A percentile compares a stretch with the other conserved stretches of the same genome.
Conservation (phyloP, 1,140 invertebrate species). For the Diorhabda sublineata region DNA sequence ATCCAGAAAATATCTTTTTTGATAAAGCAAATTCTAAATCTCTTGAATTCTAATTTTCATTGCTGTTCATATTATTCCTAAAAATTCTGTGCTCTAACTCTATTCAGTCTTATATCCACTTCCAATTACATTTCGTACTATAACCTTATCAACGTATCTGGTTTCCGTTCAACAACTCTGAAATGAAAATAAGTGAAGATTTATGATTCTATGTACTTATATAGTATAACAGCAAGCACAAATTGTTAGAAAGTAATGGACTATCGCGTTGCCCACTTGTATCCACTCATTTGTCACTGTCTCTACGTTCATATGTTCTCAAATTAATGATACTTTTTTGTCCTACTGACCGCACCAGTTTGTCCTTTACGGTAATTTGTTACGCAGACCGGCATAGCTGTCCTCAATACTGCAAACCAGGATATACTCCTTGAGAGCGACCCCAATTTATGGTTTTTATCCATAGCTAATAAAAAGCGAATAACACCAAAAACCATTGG, state of each 20-base stretch:
- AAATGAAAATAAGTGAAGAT: too few species aligned
- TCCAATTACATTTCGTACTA: too few species aligned
- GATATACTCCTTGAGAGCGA: not conserved
- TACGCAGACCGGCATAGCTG: not conserved
- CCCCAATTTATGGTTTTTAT: conserved; percentile 3
- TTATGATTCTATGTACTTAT: too few species aligned
- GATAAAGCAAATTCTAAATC: too few species aligned
- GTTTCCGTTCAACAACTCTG: too few species aligned
- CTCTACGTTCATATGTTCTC: not conserved
- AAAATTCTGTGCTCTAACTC: too few species aligned
- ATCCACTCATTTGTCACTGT: conserved; percentile 3
- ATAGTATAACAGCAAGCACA: too few species aligned
- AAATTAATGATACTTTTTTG: conserved; percentile 9
- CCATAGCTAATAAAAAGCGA: conserved; percentile 4
- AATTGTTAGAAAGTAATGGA: not conserved
- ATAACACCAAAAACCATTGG: not conserved
- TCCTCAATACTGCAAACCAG: not conserved
- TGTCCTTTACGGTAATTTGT: conserved; percentile 3
- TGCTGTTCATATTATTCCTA: too few species aligned
- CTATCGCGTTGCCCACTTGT: not conserved
- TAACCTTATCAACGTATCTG: too few species aligned
- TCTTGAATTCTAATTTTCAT: too few species aligned
- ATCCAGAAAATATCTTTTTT: too few species aligned
- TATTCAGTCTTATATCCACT: too few species aligned
- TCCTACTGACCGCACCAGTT: not conserved